Conservation (phyloP, 1,140 invertebrate species). For the Zeugodacus cucurbitae region DNA sequence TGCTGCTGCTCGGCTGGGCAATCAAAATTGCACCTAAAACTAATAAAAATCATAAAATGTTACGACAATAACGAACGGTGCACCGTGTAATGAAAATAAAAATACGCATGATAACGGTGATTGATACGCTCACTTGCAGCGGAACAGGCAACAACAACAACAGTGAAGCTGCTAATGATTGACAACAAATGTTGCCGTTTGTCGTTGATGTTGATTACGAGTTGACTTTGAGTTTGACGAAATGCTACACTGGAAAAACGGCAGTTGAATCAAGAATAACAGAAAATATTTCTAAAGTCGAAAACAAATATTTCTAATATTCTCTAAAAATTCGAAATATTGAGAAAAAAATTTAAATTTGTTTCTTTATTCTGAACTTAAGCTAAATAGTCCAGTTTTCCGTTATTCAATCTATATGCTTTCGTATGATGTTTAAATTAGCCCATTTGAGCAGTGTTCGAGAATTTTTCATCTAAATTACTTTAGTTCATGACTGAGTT, state of each 20-base stretch:
- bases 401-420: background rate
- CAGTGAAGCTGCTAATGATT: background rate
- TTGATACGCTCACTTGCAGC: background rate
- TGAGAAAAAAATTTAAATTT: too few species aligned
- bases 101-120: background rate
- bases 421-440: background rate
- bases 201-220: background rate
- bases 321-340: too few species aligned
- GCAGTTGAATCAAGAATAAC: too few species aligned
- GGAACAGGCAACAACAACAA: background rate
- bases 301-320: background rate
- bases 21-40: slow-evolving; percentile 31
- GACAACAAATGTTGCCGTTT: background rate
- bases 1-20: background rate
- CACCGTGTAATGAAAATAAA: background rate
- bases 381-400: background rate
- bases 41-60: slow-evolving; percentile 24
- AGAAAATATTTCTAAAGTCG: background rate
- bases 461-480: background rate
- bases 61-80: background rate
- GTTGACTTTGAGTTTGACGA: background rate
- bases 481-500: background rate
- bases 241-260: background rate
- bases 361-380: too few species aligned
- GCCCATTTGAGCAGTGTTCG: background rate